These are phyloP conservation scores for Trichopria drosophilae DNA, from an alignment of 2,888 invertebrate genomes.

Conservation along the genomic window DNA sequence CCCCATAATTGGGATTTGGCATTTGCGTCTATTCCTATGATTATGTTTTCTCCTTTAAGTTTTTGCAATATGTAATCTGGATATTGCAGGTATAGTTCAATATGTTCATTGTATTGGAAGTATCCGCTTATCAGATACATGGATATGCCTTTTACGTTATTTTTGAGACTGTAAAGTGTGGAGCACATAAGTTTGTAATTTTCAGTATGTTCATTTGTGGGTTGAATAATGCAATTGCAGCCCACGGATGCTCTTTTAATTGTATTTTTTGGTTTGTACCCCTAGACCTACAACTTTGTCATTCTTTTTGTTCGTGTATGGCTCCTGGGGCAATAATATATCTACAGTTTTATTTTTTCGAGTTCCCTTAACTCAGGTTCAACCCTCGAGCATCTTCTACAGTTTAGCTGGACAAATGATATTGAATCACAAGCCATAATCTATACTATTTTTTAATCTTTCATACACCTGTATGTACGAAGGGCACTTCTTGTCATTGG, in stretches of 20 bases:
- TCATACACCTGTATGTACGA: neutral
- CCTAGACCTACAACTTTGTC: too few species aligned
- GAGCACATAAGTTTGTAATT: neutral
- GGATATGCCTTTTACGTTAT: neutral
- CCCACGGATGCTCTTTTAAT: too few species aligned
- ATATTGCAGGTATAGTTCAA: neutral
- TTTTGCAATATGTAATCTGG: neutral
- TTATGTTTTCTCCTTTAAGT: too few species aligned
- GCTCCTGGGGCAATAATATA: constrained; percentile 3
- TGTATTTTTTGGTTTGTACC: too few species aligned
- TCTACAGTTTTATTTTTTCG: neutral
- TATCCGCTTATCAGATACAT: constrained; percentile 13
- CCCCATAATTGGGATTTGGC: neutral
- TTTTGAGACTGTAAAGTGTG: constrained; percentile 1
- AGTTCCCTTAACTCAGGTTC: neutral
- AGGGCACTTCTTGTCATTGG: constrained; percentile 5
- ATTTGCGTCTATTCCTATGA: too few species aligned
- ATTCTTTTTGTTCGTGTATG: constrained; percentile 1
- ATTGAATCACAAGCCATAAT: too few species aligned
- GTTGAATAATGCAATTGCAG: too few species aligned
- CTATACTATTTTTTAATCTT: neutral
- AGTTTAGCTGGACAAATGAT: neutral
- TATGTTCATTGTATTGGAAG: constrained; percentile 5
- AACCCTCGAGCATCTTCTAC: neutral
- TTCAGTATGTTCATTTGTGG: too few species aligned